Conservation (phyloP, 2,888 invertebrate species). For the Melanophora roralis region DNA sequence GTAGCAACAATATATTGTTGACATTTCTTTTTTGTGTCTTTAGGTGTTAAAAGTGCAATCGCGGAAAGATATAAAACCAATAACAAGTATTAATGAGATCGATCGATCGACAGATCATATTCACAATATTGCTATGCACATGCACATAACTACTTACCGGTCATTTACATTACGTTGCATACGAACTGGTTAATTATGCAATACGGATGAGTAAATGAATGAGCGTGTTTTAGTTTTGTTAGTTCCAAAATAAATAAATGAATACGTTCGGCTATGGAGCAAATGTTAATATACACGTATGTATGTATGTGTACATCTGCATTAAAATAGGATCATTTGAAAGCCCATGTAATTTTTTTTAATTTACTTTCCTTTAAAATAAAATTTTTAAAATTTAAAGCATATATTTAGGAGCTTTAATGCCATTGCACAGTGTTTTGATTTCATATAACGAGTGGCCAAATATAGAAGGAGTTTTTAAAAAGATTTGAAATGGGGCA, state of each 20-base stretch:
- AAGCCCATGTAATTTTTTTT: no score
- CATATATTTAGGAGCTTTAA: slow-evolving; percentile 64
- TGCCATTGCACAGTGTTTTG: no score
- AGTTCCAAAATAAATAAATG: no score
- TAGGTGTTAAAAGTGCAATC: slow-evolving; percentile 66
- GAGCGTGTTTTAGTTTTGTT: background rate
- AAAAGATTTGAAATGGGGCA: no score
- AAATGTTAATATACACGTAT: no score
- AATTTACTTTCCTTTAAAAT: slow-evolving; percentile 70
- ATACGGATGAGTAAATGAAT: slow-evolving; percentile 45
- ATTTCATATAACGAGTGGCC: no score
- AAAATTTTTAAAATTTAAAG: slow-evolving; percentile 11
- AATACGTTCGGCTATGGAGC: no score
- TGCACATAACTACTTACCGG: slow-evolving; percentile 41
- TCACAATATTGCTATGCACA: slow-evolving; percentile 6
- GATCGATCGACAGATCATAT: background rate
- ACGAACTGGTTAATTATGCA: slow-evolving; percentile 69
- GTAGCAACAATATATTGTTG: slow-evolving; percentile 17
- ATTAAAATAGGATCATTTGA: no score
- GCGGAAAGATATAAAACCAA: slow-evolving; percentile 40
- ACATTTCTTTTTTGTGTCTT: slow-evolving; percentile 54
- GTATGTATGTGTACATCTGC: no score
- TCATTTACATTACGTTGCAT: slow-evolving; percentile 65
- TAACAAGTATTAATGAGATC: slow-evolving; percentile 30
- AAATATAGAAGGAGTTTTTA: no score